Evolutionary conservation across 2,113 vertebrate species (phyloP).

Genomic region (Hippocampus barbouri): DNA sequence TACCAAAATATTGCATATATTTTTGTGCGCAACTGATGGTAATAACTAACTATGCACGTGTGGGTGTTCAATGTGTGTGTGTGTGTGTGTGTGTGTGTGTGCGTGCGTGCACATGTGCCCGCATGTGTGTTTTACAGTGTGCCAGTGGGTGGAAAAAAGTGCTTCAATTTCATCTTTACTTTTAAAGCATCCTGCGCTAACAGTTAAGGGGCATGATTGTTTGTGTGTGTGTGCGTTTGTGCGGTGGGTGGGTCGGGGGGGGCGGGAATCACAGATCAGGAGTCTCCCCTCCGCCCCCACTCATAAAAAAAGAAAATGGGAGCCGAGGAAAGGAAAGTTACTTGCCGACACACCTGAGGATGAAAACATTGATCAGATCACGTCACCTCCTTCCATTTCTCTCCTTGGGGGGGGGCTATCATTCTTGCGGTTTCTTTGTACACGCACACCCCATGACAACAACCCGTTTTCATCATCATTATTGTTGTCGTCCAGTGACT

Average conservation of each 20-base stretch:
- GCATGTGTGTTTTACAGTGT: constrained; percentile 1
- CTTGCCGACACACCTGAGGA: neutral
- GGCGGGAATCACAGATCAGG: constrained; percentile 17
- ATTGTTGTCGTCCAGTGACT: neutral
- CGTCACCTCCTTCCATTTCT: neutral
- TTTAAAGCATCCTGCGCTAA: constrained; percentile 49
- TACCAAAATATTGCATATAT: too few relatives aligned
- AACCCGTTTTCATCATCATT: neutral
- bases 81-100: neutral
- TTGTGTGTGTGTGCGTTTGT: too few relatives aligned
- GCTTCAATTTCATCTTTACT: constrained; percentile 31
- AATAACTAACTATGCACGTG: neutral
- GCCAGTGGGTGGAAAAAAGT: constrained; percentile 10
- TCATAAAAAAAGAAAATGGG: neutral
- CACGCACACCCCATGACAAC: neutral
- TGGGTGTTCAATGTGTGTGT: neutral
- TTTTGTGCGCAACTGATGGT: too few relatives aligned
- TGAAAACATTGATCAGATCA: neutral
- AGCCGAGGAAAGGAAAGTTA: neutral
- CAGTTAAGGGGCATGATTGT: constrained; percentile 21
- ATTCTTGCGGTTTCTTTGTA: neutral
- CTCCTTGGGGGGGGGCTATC: neutral
- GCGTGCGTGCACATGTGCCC: neutral
- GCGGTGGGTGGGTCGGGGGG: neutral
- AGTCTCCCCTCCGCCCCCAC: neutral